A percentile compares a stretch with the other conserved stretches of the same genome.
These are phyloP conservation scores for Invenusta paracnida DNA, from an alignment of 2,888 invertebrate genomes.

Conservation along the genomic window DNA sequence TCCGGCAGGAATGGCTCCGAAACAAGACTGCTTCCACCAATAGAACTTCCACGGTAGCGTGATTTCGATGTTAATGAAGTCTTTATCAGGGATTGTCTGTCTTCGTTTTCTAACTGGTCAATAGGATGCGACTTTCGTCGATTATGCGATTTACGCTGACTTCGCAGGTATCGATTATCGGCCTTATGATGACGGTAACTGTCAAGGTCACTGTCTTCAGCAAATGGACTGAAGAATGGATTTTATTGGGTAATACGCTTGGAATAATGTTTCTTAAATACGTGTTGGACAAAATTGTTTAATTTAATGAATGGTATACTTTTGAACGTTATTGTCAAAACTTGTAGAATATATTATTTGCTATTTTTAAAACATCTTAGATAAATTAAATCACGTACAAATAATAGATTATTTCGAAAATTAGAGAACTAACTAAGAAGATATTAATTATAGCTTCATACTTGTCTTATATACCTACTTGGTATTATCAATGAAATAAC, in stretches of 20 bases:
- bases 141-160: background rate
- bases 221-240: background rate
- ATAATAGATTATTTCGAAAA: too few species aligned
- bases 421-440: too few species aligned
- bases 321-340: too few species aligned
- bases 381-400: too few species aligned
- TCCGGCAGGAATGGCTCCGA: background rate
- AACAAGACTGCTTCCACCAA: background rate
- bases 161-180: background rate
- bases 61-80: background rate
- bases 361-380: too few species aligned
- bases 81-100: background rate
- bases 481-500: too few species aligned
- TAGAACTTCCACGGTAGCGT: background rate
- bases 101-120: background rate
- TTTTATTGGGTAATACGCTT: background rate
- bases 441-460: too few species aligned
- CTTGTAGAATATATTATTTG: too few species aligned
- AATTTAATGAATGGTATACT: too few species aligned
- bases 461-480: too few species aligned
- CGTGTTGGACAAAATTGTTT: too few species aligned
- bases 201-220: slow-evolving; percentile 15
- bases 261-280: too few species aligned
- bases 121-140: background rate
- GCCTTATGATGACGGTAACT: background rate